Evolutionary conservation across 2,888 invertebrate species (phyloP).

Genomic region (Diarsia brunnea): DNA sequence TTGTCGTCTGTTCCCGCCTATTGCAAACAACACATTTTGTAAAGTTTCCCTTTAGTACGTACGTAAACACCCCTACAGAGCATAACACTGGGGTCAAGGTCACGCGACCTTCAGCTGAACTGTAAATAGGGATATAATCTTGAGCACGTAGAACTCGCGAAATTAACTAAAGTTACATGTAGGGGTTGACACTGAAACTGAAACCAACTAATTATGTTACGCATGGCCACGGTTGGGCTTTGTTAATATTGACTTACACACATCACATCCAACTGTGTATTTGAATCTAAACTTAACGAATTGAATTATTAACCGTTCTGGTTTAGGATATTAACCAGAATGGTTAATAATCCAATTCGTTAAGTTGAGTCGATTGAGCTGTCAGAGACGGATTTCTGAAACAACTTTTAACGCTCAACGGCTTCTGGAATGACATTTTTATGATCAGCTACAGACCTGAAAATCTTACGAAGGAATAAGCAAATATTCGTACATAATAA

Average conservation of each 20-base stretch:
- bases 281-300: not conserved
- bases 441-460: not conserved
- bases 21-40: constrained; percentile 20
- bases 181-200: constrained; percentile 32
- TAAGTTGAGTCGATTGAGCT: not conserved
- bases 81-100: constrained; percentile 21
- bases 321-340: too few relatives aligned
- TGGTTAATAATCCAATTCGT: too few relatives aligned
- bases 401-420: not conserved
- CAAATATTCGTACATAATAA: too few relatives aligned
- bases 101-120: constrained; percentile 12
- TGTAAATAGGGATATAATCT: constrained; percentile 26
- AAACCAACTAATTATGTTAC: constrained; percentile 11
- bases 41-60: constrained; percentile 3
- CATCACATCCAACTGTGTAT: not conserved
- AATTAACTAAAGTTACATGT: constrained; percentile 42
- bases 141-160: constrained; percentile 18
- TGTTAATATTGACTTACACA: not conserved
- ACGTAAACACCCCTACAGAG: not conserved
- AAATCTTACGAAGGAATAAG: not conserved
- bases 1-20: constrained; percentile 1
- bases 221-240: not conserved
- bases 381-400: not conserved
- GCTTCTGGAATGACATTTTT: not conserved
- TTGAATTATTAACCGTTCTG: too few relatives aligned